These are phyloP conservation scores for Eueides isabella DNA, from an alignment of 1,140 invertebrate species.

Conservation along the genomic window DNA sequence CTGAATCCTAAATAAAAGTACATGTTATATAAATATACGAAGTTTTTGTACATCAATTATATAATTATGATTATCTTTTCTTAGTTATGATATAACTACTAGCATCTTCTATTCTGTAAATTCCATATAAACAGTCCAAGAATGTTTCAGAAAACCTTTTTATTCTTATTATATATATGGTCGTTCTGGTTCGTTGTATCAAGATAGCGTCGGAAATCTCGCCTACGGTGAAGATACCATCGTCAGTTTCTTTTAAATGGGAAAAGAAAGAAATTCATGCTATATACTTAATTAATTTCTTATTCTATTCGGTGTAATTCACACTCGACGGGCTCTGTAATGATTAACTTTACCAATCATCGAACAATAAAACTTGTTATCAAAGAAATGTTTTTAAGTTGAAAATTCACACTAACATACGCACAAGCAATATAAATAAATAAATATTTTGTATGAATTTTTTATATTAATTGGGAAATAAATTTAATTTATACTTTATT, in stretches of 20 bases:
- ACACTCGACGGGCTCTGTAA: background rate
- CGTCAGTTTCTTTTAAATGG: background rate
- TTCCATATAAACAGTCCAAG: too few species aligned
- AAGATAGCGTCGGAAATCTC: conserved; percentile 2
- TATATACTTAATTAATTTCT: conserved; percentile 5
- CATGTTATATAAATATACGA: too few species aligned
- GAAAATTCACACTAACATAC: too few species aligned
- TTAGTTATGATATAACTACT: too few species aligned
- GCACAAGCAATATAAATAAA: too few species aligned
- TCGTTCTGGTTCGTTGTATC: conserved; percentile 1
- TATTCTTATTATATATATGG: background rate
- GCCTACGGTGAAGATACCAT: background rate
- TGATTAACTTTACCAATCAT: background rate
- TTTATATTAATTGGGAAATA: too few species aligned
- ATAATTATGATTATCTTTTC: too few species aligned
- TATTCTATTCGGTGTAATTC: background rate
- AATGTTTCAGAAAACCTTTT: background rate
- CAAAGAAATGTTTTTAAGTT: background rate
- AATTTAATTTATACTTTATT: too few species aligned
- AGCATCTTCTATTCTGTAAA: too few species aligned
- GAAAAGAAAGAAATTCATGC: background rate
- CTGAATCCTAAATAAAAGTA: too few species aligned
- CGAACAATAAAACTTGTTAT: background rate
- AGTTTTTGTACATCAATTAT: too few species aligned
- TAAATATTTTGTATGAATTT: too few species aligned